phyloP scores from a whole-genome alignment of 2,888 invertebrate genomes.

The Trichopria drosophilae region DNA sequence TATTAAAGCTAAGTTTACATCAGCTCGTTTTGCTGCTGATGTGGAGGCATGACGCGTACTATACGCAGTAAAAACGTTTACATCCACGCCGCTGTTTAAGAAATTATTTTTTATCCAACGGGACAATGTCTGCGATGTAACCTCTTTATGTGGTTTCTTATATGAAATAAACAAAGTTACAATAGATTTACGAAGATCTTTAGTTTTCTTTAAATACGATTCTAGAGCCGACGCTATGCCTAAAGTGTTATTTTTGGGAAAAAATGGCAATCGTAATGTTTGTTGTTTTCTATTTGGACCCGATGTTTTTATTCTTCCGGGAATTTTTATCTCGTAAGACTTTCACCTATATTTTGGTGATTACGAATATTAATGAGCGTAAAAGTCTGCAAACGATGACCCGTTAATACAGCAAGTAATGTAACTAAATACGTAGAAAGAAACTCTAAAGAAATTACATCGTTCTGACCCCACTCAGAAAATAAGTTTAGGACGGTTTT shows the following conservation, averaged over 20 bases:
- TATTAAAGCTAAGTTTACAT: slow-evolving; percentile 19
- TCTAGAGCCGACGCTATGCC: slow-evolving; percentile 21
- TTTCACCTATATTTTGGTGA: slow-evolving; percentile 3
- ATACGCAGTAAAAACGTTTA: slow-evolving; percentile 17
- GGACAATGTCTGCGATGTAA: slow-evolving; percentile 22
- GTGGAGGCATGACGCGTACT: slow-evolving; percentile 28
- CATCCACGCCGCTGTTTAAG: slow-evolving; percentile 7
- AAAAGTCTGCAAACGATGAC: slow-evolving; percentile 27
- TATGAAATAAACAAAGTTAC: slow-evolving; percentile 19
- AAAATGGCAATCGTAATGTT: slow-evolving; percentile 15
- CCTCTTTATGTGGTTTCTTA: slow-evolving; percentile 23
- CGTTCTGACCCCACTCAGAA: slow-evolving; percentile 17
- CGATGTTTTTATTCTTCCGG: slow-evolving; percentile 24
- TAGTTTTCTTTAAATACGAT: slow-evolving; percentile 26
- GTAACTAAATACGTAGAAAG: slow-evolving; percentile 22
- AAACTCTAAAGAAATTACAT: slow-evolving; percentile 16
- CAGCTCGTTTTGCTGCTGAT: slow-evolving; percentile 16
- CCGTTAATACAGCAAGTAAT: slow-evolving; percentile 23
- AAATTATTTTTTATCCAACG: slow-evolving; percentile 28
- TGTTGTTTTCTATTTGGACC: slow-evolving; percentile 13
- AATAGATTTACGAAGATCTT: slow-evolving; percentile 10
- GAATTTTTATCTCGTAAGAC: slow-evolving; percentile 21
- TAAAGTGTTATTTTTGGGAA: slow-evolving; percentile 5
- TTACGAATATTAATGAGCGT: slow-evolving; percentile 13
- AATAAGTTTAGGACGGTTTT: slow-evolving; percentile 25